Base-by-base conservation (phyloP, 53 echinoderm and acorn worm genomes). In the Temnopleurus reevesii region DNA sequence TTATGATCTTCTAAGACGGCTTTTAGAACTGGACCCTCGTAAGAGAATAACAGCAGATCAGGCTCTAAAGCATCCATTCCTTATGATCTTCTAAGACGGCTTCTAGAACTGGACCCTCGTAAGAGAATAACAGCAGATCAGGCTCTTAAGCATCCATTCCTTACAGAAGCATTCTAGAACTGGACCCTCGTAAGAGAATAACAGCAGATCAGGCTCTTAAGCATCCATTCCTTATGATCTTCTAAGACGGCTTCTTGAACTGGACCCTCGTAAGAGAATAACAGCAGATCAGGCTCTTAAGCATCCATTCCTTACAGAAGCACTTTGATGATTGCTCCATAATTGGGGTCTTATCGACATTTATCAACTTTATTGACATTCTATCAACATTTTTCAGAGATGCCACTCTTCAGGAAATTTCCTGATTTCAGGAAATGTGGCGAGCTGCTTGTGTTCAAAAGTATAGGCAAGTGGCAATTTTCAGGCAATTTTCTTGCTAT, bases 21-120 rank as follows among this genome's bases (percentile, higher is more conserved):
- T 99, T 34, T 64, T 99, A 44, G 96, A 99, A 57, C 80, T 99
- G 81, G 89, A 99, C 57, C 99, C 99, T 2, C 45, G 26, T 1
- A 96, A 83, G 26, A 89, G 99, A 28, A 99, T 99, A 46, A 84
- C 92, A 0, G 99, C 99, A 0, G 92, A 89, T 19, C 93, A 90
- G 31, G 99, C 99, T 18, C 83, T 99, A 25, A 66, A 81, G 17
- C 99, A 99, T 88, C 95, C 96, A 25, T 99, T 99, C 76, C 76
- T 97, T 1, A 18, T 9, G 55, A 81, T 30, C 8, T 34, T 2
- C 6, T 61, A 26, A 60, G 86, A 86, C 61, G 23, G 36, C 7
- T 38, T 35, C 8, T 51, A 8, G 7, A 9, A 25, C 34, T 9
- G 25, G 23, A 27, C 33, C 36, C 5, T 13, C 28, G 5, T 49